Percentiles rank a stretch among this genome's conserved stretches.
These are phyloP conservation scores for Sympetrum striolatum DNA, from an alignment of 2,888 invertebrate genomes.

Conservation along the genomic window DNA sequence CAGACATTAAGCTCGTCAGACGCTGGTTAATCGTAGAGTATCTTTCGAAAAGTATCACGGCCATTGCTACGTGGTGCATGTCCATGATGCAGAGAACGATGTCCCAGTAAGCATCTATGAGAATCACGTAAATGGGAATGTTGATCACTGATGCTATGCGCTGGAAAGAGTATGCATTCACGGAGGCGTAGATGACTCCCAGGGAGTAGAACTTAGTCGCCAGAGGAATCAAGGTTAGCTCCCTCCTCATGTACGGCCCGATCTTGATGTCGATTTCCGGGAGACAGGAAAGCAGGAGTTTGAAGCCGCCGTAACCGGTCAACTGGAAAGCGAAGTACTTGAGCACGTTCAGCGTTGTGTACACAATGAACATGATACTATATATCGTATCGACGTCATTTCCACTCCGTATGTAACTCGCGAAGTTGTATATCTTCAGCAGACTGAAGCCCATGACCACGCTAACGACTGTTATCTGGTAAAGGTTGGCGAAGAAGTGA, in stretches of 20 bases:
- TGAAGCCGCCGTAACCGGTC: neutral
- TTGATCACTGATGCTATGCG: fast-evolving
- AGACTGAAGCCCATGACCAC: too few species aligned
- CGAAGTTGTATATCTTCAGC: neutral
- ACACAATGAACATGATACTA: neutral
- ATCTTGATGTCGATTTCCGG: neutral
- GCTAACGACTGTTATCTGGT: neutral
- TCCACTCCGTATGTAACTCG: neutral
- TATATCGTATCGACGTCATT: neutral
- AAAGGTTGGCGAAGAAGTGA: neutral
- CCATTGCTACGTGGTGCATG: neutral
- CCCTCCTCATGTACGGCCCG: neutral
- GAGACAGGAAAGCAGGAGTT: neutral
- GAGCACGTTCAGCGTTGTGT: neutral
- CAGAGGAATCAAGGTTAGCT: too few species aligned
- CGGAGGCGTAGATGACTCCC: neutral
- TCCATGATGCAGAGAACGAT: neutral
- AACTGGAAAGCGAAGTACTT: neutral
- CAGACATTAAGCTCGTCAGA: neutral
- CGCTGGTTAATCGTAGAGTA: neutral
- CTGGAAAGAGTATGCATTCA: neutral
- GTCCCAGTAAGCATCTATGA: neutral
- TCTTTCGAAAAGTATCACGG: neutral
- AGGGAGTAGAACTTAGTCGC: neutral
- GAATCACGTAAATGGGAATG: neutral